These are phyloP conservation scores for Metalampra italica DNA, from an alignment of 2,888 invertebrate genomes.

Conservation along the genomic window DNA sequence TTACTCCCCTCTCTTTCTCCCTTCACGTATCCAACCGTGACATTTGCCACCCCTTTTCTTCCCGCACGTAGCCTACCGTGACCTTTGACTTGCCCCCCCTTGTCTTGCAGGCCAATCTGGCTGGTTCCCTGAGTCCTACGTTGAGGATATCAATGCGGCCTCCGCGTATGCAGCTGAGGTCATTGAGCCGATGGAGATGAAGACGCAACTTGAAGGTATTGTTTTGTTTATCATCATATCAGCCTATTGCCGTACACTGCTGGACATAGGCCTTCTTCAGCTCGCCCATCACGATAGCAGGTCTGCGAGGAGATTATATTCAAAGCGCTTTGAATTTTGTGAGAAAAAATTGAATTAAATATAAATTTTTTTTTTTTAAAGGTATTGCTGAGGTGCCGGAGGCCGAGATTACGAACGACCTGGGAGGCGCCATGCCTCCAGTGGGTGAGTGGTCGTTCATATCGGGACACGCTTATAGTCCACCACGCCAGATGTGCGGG, in stretches of 20 bases:
- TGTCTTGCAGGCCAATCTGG: slow-evolving; percentile 83
- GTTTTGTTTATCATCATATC: background rate
- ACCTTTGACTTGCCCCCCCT: too few relatives aligned
- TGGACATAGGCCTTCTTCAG: too few relatives aligned
- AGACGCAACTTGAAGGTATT: slow-evolving; percentile 67
- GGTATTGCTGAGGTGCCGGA: slow-evolving; percentile 86
- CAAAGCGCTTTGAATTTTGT: too few relatives aligned
- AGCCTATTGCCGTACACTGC: too few relatives aligned
- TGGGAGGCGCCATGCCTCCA: slow-evolving; percentile 56
- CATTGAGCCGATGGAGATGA: slow-evolving; percentile 57
- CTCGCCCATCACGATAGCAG: too few relatives aligned
- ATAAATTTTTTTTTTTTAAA: slow-evolving; percentile 35
- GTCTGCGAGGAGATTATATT: too few relatives aligned
- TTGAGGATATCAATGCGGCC: slow-evolving; percentile 82
- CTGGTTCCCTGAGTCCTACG: slow-evolving; percentile 98
- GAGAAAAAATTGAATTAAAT: too few relatives aligned
- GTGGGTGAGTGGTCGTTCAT: slow-evolving; percentile 42
- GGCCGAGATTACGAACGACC: slow-evolving; percentile 55
- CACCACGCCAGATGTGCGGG: too few relatives aligned
- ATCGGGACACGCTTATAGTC: background rate
- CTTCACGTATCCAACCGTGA: too few relatives aligned
- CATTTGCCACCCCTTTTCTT: too few relatives aligned
- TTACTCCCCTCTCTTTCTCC: too few relatives aligned
- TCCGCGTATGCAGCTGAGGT: slow-evolving; percentile 44
- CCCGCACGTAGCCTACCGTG: too few relatives aligned